Evolutionary conservation across 2,113 vertebrate genomes (phyloP).

Genomic region (Microcebus tavaratra): DNA sequence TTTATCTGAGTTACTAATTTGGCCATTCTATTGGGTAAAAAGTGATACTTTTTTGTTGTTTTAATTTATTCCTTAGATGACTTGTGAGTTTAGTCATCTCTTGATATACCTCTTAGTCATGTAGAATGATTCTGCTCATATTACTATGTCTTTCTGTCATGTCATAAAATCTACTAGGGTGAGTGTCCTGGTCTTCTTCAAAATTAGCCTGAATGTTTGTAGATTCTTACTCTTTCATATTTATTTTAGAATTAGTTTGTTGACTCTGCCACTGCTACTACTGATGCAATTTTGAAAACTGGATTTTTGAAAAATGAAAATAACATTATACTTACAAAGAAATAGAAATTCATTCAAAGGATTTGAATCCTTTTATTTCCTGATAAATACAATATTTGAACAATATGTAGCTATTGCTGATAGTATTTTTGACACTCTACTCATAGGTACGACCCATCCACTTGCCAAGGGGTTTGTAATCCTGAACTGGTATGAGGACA

Average conservation of each 20-base stretch:
- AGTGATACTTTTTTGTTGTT: not conserved
- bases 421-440: not conserved
- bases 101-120: not conserved
- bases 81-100: not conserved
- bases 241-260: conserved; percentile 14
- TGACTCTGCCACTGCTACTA: not conserved
- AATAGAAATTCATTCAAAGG: not conserved
- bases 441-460: not conserved
- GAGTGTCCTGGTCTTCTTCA: not conserved
- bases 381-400: not conserved
- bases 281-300: not conserved
- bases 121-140: not conserved
- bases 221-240: not conserved
- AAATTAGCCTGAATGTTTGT: not conserved
- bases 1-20: not conserved
- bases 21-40: not conserved
- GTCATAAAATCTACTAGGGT: not conserved
- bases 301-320: not conserved
- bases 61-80: not conserved
- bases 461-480: not conserved
- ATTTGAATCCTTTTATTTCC: not conserved
- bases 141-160: not conserved
- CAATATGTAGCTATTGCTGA: not conserved
- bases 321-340: not conserved
- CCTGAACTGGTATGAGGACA: not conserved